Base-by-base conservation (phyloP, 2,888 invertebrate species). In the Ennomos fuscantarius region DNA sequence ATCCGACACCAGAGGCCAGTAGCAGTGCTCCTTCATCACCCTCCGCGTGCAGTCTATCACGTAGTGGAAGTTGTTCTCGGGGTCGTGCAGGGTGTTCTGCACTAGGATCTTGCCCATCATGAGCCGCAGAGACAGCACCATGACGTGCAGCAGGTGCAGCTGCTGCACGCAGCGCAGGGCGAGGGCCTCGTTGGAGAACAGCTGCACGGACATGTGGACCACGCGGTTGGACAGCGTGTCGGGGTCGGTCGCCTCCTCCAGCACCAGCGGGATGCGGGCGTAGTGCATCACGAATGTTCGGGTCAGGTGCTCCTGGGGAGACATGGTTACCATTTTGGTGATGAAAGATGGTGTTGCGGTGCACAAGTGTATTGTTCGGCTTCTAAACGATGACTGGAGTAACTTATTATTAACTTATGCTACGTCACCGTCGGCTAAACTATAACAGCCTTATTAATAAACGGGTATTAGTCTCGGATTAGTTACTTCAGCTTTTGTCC, bases 1-100 rank as follows among this genome's bases (percentile, higher is more conserved):
- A 89, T 99, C 99, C 0, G 98, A 98, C 35, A 99, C 98, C 8
- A 99, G 93, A 0, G 99, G 99, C 99, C 99, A 99, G 85, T 99
- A 99, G 87, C 98, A 98, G 84, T 99, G 99, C 79, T 99, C 97
- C 89, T 98, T 98, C 98, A 99, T 98, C 15, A 98, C 97, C 59
- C 96, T 94, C 66, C 96, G 94, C 10, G 96, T 96, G 82, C 99
- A 99, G 82, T 99, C 98, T 46, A 99, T 98, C 15, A 99, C 98
- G 75, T 94, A 95, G 84, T 98, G 98, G 74, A 95, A 95, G 82
- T 97, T 98, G 76, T 94, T 95, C 15, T 93, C 93, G 1, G 95
- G 94, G 87, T 96, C 96, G 82, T 98, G 97, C 47, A 98, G 86
- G 0, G 96, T 96, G 83, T 97, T 97, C 77, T 95, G 96, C 55